Evolutionary conservation across 2,113 vertebrate genomes (phyloP).

Genomic region (Suricata suricatta): DNA sequence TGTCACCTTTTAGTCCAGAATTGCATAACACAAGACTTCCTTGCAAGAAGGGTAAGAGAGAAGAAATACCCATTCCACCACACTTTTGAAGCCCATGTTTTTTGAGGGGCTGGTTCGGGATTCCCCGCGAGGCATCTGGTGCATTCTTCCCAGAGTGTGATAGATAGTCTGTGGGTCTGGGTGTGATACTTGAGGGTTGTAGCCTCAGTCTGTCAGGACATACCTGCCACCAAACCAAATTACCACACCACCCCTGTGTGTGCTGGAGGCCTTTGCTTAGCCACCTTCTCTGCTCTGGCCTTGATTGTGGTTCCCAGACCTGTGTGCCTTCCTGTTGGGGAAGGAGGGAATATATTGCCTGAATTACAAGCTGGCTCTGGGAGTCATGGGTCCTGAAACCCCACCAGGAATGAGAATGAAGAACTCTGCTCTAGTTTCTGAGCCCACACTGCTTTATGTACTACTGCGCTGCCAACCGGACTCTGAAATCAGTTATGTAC

Average conservation of each 20-base stretch:
- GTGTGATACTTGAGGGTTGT: neutral
- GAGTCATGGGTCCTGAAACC: neutral
- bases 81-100: neutral
- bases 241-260: neutral
- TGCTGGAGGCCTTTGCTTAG: neutral
- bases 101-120: neutral
- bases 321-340: neutral
- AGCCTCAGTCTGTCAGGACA: accelerated
- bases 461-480: neutral
- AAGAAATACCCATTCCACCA: neutral
- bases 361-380: neutral
- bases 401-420: neutral
- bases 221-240: neutral
- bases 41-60: neutral
- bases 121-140: neutral
- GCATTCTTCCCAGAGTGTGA: accelerated
- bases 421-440: neutral
- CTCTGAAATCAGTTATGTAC: neutral
- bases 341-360: neutral
- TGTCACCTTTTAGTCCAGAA: neutral
- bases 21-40: neutral
- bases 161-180: too few relatives aligned
- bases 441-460: neutral
- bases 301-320: too few relatives aligned
- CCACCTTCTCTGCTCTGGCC: neutral